These are phyloP conservation scores for Sphecodes monilicornis DNA, from an alignment of 2,888 invertebrate genomes.

Conservation along the genomic window DNA sequence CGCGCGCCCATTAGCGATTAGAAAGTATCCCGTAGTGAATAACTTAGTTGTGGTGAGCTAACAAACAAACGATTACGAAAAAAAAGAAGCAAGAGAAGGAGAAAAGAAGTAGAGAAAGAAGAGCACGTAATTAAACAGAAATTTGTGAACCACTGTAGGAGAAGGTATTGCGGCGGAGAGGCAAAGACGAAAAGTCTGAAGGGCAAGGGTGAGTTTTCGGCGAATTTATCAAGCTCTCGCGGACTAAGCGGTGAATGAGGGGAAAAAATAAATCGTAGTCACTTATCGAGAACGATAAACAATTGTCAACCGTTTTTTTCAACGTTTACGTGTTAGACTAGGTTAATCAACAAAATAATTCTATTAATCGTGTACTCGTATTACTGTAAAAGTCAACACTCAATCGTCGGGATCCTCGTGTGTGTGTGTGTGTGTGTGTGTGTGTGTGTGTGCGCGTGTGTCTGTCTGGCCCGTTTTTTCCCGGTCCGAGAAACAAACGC, in stretches of 20 bases:
- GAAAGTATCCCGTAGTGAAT: conserved; percentile 54
- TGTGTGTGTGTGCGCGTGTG: background rate
- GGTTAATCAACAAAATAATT: conserved; percentile 63
- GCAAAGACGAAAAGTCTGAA: background rate
- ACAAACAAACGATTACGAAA: conserved; percentile 40
- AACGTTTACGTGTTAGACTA: conserved; percentile 78
- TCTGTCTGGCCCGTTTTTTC: conserved; percentile 17
- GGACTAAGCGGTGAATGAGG: conserved; percentile 19
- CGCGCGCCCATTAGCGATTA: conserved; percentile 56
- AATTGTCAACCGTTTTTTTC: conserved; percentile 80
- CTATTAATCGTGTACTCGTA: conserved; percentile 69
- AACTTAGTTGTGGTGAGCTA: conserved; percentile 50
- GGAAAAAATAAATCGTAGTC: conserved; percentile 37
- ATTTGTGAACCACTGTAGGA: conserved; percentile 34
- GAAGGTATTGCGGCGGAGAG: background rate
- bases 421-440: background rate
- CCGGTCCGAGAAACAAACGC: conserved; percentile 32
- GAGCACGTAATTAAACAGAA: background rate
- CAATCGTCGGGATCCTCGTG: conserved; percentile 51
- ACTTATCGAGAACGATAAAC: conserved; percentile 55
- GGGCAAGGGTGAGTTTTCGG: conserved; percentile 31
- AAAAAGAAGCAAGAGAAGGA: conserved; percentile 21
- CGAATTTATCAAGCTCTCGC: conserved; percentile 53
- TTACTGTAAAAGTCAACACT: conserved; percentile 61
- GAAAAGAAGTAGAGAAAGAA: background rate